These are phyloP conservation scores for Crematogaster levior DNA, from an alignment of 2,888 invertebrate genomes.

Conservation along the genomic window DNA sequence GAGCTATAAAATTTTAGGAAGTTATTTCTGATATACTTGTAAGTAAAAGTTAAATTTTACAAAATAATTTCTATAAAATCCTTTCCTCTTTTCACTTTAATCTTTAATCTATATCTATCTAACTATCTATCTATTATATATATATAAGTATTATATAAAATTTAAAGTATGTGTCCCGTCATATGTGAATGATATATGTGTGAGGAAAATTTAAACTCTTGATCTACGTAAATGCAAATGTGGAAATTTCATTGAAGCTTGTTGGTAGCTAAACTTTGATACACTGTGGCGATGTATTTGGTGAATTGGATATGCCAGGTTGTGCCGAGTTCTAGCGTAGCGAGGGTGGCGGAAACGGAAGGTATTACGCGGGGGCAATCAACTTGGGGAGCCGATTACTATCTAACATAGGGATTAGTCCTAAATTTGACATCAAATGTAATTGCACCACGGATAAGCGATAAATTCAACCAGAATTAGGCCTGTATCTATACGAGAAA, in stretches of 20 bases:
- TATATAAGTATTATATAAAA: no score
- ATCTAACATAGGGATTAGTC: constrained; percentile 36
- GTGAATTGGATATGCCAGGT: constrained; percentile 40
- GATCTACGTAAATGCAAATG: constrained; percentile 38
- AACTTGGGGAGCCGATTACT: constrained; percentile 37
- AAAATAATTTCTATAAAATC: not conserved
- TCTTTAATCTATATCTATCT: no score
- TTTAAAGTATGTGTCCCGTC: not conserved
- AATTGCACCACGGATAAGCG: constrained; percentile 31
- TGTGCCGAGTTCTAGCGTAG: constrained; percentile 26
- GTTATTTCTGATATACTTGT: no score
- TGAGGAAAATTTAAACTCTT: constrained; percentile 32
- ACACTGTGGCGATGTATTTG: constrained; percentile 41
- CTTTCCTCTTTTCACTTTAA: not conserved
- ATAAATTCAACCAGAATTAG: not conserved
- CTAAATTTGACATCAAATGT: constrained; percentile 40
- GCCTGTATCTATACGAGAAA: no score
- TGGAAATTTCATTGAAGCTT: constrained; percentile 44
- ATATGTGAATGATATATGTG: not conserved
- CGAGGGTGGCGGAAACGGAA: constrained; percentile 38
- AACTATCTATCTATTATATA: no score
- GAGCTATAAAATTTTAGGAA: no score
- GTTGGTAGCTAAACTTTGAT: constrained; percentile 41
- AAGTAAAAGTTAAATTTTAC: not conserved
- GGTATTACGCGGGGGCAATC: constrained; percentile 49